Conservation (phyloP, 2,888 invertebrate species). For the Stenchaetothrips biformis region DNA sequence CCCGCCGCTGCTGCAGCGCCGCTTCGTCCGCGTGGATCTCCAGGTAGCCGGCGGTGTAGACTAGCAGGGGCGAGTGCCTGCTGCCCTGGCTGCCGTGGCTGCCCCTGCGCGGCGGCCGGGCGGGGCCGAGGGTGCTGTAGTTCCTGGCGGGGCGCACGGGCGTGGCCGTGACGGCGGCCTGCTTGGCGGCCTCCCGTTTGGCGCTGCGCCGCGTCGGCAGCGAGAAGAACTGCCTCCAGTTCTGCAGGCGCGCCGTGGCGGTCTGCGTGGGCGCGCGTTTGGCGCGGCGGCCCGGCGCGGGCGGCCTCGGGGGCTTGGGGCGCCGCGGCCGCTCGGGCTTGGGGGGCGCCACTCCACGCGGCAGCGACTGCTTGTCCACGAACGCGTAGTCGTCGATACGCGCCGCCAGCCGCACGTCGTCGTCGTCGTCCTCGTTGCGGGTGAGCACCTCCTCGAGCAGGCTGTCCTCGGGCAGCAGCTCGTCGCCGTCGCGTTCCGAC, state of each 20-base stretch:
- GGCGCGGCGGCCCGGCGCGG: background rate
- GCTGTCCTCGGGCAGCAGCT: slow-evolving; percentile 43
- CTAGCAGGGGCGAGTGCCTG: slow-evolving; percentile 31
- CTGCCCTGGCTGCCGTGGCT: slow-evolving; percentile 27
- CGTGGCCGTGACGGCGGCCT: slow-evolving; percentile 29
- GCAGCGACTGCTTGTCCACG: slow-evolving; percentile 57
- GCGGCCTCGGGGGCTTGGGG: slow-evolving; percentile 2
- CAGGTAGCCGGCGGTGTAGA: slow-evolving; percentile 42
- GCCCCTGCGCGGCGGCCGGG: slow-evolving; percentile 58
- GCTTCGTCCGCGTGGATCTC: slow-evolving; percentile 33
- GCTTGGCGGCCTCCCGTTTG: slow-evolving; percentile 72
- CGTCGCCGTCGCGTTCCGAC: slow-evolving; percentile 47
- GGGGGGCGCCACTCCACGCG: slow-evolving; percentile 30
- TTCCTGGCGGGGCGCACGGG: slow-evolving; percentile 56
- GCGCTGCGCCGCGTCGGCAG: slow-evolving; percentile 49
- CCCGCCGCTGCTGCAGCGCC: slow-evolving; percentile 21
- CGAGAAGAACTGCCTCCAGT: slow-evolving; percentile 22
- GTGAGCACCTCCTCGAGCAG: background rate
- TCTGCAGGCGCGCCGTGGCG: background rate
- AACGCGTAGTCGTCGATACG: slow-evolving; percentile 64
- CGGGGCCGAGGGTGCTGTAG: slow-evolving; percentile 57
- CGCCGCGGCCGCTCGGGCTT: background rate
- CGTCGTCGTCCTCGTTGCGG: slow-evolving; percentile 14
- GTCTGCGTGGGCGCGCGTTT: background rate
- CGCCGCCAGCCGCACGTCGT: slow-evolving; percentile 1